Evolutionary conservation across 2,888 invertebrate species (phyloP).

Genomic region (Aphodius sticticus): DNA sequence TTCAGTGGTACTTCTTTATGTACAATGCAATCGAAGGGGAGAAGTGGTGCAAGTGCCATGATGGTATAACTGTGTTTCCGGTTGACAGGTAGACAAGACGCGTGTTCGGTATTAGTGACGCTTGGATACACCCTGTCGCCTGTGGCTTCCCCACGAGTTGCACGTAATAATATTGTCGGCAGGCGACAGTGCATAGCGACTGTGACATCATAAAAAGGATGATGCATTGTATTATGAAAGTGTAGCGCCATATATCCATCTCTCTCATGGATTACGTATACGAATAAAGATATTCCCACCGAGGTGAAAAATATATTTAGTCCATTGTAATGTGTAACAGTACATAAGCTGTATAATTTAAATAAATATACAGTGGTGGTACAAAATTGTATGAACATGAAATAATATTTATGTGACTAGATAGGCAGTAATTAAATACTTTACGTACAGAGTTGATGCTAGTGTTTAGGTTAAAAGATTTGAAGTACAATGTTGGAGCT

Average conservation of each 20-base stretch:
- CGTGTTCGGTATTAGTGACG: slow-evolving; percentile 39
- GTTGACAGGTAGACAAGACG: slow-evolving; percentile 41
- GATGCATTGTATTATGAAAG: background rate
- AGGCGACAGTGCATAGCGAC: slow-evolving; percentile 4
- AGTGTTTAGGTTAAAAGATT: no score
- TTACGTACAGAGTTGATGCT: no score
- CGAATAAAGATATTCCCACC: background rate
- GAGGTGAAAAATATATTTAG: no score
- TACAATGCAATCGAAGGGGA: background rate
- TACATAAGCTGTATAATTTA: no score
- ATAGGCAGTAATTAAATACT: no score
- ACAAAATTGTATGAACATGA: no score
- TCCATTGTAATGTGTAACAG: no score
- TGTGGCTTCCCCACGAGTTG: slow-evolving; percentile 29
- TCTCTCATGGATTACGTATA: background rate
- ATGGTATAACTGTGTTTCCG: slow-evolving; percentile 39
- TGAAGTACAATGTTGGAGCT: no score
- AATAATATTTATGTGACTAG: no score
- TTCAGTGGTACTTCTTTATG: background rate
- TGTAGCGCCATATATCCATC: background rate
- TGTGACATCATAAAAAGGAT: slow-evolving; percentile 1
- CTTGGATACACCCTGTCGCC: slow-evolving; percentile 34
- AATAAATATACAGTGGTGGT: no score
- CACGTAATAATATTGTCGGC: slow-evolving; percentile 30
- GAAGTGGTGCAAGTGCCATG: background rate